Conservation (phyloP, 2,113 vertebrate species). For the Perognathus longimembris region DNA sequence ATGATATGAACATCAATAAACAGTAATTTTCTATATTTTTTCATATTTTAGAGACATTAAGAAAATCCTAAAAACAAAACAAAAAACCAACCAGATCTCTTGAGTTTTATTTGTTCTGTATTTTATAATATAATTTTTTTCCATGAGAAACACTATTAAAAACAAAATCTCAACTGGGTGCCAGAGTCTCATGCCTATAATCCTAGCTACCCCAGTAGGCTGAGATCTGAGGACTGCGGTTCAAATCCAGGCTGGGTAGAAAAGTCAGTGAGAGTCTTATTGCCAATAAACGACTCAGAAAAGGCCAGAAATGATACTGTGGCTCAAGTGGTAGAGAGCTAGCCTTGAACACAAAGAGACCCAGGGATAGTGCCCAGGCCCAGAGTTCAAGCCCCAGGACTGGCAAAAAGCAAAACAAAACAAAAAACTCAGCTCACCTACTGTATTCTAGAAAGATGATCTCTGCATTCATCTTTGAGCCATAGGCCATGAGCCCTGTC, state of each 20-base stretch:
- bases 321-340: no score
- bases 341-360: no score
- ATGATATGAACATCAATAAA: neutral
- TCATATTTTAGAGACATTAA: constrained; percentile 9
- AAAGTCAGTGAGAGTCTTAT: no score
- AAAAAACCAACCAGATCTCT: neutral
- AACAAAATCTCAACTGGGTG: neutral
- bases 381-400: no score
- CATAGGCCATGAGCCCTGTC: neutral
- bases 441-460: neutral
- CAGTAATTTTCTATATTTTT: neutral
- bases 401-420: no score
- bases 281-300: no score
- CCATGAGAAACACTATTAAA: constrained; percentile 44
- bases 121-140: constrained; percentile 38
- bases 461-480: neutral
- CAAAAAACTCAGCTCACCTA: neutral
- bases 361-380: no score
- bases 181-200: no score
- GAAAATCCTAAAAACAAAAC: neutral
- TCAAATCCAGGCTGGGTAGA: no score
- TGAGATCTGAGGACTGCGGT: no score
- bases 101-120: neutral
- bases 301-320: no score
- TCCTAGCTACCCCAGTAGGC: no score